Evolutionary conservation across 2,113 vertebrate genomes (phyloP), one percentile per base, ranked within the genome.

Genomic region (Ceratotherium simum): DNA sequence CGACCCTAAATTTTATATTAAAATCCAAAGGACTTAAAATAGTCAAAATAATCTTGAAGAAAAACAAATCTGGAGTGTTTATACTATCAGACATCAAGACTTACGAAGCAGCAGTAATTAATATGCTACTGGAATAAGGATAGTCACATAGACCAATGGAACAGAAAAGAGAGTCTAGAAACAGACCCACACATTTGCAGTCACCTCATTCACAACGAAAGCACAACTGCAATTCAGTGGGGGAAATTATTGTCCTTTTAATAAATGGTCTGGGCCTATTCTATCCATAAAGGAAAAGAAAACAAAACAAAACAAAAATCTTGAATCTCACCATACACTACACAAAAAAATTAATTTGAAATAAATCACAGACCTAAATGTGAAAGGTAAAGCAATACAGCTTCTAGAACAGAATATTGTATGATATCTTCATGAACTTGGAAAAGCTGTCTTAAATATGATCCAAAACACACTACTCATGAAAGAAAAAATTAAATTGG

Each of bases 401-500:
- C 21, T 39, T 81, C 29, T 87, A 73, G 46, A 81, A 69, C 5
- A 67, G 27, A 88, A 91, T 48, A 39, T 20, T 84, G 14, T 65
- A 12, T 60, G 70, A 33, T 36, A 56, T 48, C 27, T 94, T 72
- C 48, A 70, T 69, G 51, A 97, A 94, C 42, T 86, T 83, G 65
- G 17, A 36, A 76, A 69, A 33, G 0, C 20, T 87, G 18, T 95
- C n/a, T 64, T 78, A 84, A 81, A 60, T 48, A 72, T 72, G 54
- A 92, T 3, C 27, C 25, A n/a, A 39, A 83, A 90, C 51, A 25
- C 11, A 80, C 27, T 80, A 80, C 2, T 39, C 23, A 85, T 84
- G 64, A 92, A 95, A 91, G 51, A 78, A 76, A 91, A 97, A 14
- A 73, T 80, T 83, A 89, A 56, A 72, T 36, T 92, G 25, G 31